Base-by-base conservation (phyloP, 2,113 vertebrate genomes). In the Oostethus manadensis region DNA sequence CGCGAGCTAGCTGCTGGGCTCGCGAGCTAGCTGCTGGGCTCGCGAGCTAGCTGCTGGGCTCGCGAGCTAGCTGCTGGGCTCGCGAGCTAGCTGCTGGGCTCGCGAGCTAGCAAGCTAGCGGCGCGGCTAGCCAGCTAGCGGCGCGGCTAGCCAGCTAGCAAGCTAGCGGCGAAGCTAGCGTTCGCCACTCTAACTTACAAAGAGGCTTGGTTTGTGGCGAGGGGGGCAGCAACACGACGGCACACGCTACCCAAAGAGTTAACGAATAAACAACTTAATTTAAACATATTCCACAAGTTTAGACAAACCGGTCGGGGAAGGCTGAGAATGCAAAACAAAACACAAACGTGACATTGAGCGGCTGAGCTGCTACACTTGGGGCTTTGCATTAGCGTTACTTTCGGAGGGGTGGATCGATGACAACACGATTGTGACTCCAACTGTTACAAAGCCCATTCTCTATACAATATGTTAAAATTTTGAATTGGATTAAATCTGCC, bases 291-390 rank as follows among this genome's bases (percentile, higher is more conserved):
- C 16, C 0, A 50, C 11, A 2, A 2, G 3, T 8, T 64, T 9
- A 56, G 4, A 53, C 15, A 35, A 16, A 9, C 10, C 23, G 1
- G 0, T 20, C n/a, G 6, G 38, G 6, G 1, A 42, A 42, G 1
- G 14, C 14, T 42, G 10, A 0, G n/a, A n/a, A n/a, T n/a, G n/a
- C 3, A 2, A 11, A 44, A 47, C 11, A 10, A n/a, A 29, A 21
- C 61, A 64, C 71, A 72, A 78, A 69, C 68, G 81, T 87, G 88
- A 88, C 88, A 86, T 89, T 88, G 82, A 76, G 5, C 5, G 29
- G 29, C 16, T 1, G 9, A 2, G n/a, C 23, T 56, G 18, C 55
- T 21, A 18, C 26, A 42, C 10, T 17, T 33, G 78, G 71, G 48
- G 18, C 16, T 43, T 56, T 64, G 0, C 42, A 18, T 11, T 0